phyloP scores from a whole-genome alignment of 2,113 vertebrate species.

The Pelecanoides urinatrix region DNA sequence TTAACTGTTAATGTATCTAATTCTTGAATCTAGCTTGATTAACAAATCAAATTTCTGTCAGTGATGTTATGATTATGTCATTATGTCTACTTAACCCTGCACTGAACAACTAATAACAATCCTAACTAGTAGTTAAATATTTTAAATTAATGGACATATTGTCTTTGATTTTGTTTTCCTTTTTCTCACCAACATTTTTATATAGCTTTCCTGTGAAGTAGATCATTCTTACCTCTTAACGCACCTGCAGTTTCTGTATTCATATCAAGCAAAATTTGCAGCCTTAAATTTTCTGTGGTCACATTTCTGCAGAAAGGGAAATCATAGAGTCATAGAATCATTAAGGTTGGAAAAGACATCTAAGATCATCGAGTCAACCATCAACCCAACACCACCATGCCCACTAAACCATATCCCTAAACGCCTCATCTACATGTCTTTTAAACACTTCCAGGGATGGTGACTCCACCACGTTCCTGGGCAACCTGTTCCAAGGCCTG shows the following conservation, averaged over 20 bases:
- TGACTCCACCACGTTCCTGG: too few relatives aligned
- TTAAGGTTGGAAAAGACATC: too few relatives aligned
- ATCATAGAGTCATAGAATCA: too few relatives aligned
- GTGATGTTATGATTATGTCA: not conserved
- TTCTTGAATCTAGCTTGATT: not conserved
- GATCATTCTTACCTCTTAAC: not conserved
- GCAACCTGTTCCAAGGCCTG: too few relatives aligned
- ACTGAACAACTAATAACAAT: not conserved
- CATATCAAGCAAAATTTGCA: not conserved
- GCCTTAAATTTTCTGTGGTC: not conserved
- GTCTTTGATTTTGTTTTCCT: not conserved
- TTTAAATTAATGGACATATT: accelerated
- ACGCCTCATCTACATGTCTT: too few relatives aligned
- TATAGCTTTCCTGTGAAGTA: not conserved
- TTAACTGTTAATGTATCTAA: not conserved
- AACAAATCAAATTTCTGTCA: not conserved
- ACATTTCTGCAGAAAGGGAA: not conserved
- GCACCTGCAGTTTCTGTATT: not conserved
- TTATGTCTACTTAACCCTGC: not conserved
- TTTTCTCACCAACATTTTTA: not conserved
- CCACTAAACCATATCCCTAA: too few relatives aligned
- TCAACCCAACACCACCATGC: too few relatives aligned
- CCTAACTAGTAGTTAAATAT: not conserved
- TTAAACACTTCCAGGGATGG: too few relatives aligned
- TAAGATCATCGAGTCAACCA: too few relatives aligned